phyloP scores from a whole-genome alignment of 2,888 invertebrate species.

The Electrophaes corylata region DNA sequence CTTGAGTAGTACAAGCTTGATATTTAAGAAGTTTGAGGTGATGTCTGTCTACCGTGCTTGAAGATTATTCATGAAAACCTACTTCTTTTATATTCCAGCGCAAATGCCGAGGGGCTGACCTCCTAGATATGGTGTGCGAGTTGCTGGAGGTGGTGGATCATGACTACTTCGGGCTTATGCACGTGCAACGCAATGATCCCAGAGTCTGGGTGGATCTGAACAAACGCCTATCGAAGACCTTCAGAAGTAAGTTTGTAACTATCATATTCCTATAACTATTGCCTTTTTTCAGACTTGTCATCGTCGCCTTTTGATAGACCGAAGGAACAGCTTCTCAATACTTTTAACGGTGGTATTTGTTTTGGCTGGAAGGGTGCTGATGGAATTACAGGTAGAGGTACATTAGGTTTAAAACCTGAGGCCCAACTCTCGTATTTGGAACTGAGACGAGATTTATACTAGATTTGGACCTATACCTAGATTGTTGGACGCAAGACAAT shows the following conservation, averaged over 20 bases:
- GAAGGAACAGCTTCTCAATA: no score
- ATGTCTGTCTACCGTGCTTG: background rate
- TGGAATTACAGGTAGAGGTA: no score
- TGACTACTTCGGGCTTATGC: conserved; percentile 96
- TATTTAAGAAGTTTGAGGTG: no score
- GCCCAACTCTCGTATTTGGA: no score
- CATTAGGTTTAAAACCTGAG: no score
- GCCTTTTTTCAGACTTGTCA: no score
- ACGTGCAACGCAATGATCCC: conserved; percentile 91
- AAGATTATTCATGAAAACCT: background rate
- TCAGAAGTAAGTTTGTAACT: conserved; percentile 89
- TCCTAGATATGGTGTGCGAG: conserved; percentile 94
- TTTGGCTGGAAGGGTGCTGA: no score
- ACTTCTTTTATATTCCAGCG: conserved; percentile 84
- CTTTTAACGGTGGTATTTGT: no score
- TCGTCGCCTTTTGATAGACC: background rate
- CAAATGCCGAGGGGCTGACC: conserved; percentile 93
- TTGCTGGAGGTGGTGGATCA: conserved; percentile 94
- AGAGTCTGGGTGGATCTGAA: conserved; percentile 95
- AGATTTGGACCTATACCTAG: no score
- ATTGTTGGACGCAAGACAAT: no score
- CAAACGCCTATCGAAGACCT: conserved; percentile 93
- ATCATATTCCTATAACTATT: background rate
- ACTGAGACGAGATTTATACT: no score
- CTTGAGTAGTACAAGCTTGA: no score